A percentile compares a stretch with the other conserved stretches of the same genome.
phyloP scores from a whole-genome alignment of 2,888 invertebrate species.

The Metalampra italica region DNA sequence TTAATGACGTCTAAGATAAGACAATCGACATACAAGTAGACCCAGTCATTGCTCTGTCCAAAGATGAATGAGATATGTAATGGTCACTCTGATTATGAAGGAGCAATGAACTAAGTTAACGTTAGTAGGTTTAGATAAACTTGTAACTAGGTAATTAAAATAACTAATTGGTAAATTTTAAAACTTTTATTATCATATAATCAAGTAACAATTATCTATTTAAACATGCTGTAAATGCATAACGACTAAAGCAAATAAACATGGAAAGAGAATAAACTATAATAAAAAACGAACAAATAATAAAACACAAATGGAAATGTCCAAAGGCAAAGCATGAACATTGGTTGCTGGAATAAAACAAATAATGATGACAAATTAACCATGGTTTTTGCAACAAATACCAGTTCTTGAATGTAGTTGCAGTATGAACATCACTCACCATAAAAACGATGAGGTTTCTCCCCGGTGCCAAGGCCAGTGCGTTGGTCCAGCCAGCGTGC shows the following conservation, averaged over 20 bases:
- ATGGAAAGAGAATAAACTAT: conserved; percentile 8
- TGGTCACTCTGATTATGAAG: conserved; percentile 16
- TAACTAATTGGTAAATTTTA: conserved; percentile 5
- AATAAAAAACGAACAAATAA: conserved; percentile 25
- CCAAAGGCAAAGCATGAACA: conserved; percentile 41
- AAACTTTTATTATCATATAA: no score
- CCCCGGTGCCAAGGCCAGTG: conserved; percentile 48
- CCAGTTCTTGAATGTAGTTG: background rate
- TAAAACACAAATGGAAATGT: conserved; percentile 27
- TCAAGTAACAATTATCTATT: no score
- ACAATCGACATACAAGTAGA: conserved; percentile 37
- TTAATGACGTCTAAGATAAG: conserved; percentile 49
- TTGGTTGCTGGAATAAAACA: conserved; percentile 61
- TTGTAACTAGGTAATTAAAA: background rate
- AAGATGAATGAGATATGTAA: conserved; percentile 7
- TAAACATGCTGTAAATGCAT: no score
- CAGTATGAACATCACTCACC: conserved; percentile 53
- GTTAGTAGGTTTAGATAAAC: background rate
- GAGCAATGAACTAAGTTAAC: conserved; percentile 33
- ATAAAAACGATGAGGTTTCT: conserved; percentile 72
- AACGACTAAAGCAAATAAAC: no score
- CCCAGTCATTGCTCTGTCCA: conserved; percentile 43
- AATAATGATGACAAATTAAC: conserved; percentile 38
- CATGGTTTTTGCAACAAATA: conserved; percentile 7
- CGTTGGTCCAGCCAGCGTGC: conserved; percentile 71